Base-by-base conservation (phyloP, 2,113 vertebrate species). In the Pseudolaguvia tuberculata region DNA sequence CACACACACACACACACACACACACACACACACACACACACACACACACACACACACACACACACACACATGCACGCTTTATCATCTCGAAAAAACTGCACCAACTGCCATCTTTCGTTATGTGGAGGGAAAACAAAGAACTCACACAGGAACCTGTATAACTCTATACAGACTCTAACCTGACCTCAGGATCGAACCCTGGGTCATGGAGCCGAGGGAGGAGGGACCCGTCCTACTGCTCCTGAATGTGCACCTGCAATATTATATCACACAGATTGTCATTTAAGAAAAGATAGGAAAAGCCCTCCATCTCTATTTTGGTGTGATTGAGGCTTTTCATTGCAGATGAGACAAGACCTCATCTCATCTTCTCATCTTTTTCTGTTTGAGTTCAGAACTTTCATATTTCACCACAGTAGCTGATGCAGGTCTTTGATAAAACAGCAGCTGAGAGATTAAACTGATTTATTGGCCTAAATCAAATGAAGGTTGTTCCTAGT, bases 271-370 rank as follows among this genome's bases (percentile, higher is more conserved):
- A 35, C 31, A 61, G 29, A 35, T 35, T 35, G 31, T 61, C 25
- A n/a, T n/a, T n/a, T n/a, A n/a, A n/a, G n/a, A n/a, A n/a, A n/a
- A n/a, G n/a, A n/a, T n/a, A n/a, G n/a, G n/a, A n/a, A n/a, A n/a
- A n/a, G n/a, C n/a, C n/a, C n/a, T 87, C 29, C 29, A 0, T 86
- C 84, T 81, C 86, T 81, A 78, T 80, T 76, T 55, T 52, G 72
- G 72, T 57, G 15, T 65, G 72, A 77, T 67, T 39, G 25, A 51
- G 42, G 55, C 45, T 42, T 42, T 23, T 68, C 25, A 68, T 13
- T 52, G 74, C n/a, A 53, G 20, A 13, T 67, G 59, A 42, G 39
- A 42, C 5, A 4, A 9, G 39, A 61, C 62, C 42, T 66, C 18
- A 25, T 35, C 31, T 35, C 31, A 50, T n/a, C 74, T 29, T 18